Evolutionary conservation across 37 sponge, comb jelly and placozoan genomes (phyloP).

Genomic region (Aplysina aerophoba): DNA sequence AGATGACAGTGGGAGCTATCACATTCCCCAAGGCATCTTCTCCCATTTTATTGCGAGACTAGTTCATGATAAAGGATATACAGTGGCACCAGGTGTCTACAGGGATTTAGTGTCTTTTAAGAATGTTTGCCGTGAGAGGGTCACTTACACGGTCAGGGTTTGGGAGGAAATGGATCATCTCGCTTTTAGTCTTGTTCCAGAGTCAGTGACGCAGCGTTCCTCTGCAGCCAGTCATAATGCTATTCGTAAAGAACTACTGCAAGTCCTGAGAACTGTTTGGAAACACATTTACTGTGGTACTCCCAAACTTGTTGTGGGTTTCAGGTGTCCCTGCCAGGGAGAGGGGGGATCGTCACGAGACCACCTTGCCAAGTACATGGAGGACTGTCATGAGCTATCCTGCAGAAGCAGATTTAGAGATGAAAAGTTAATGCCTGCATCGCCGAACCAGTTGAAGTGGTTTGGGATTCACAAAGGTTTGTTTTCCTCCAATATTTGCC

Average conservation of each 20-base stretch:
- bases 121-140: neutral
- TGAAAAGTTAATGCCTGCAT: too few relatives aligned
- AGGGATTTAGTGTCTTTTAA: neutral
- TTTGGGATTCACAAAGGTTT: too few relatives aligned
- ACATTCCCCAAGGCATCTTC: slow-evolving; percentile 7
- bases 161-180: neutral
- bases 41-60: neutral
- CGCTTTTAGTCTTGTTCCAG: neutral
- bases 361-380: neutral
- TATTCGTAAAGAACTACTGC: neutral
- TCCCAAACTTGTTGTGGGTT: neutral
- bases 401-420: too few relatives aligned
- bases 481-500: too few relatives aligned
- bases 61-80: neutral
- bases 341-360: neutral
- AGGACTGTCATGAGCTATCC: neutral
- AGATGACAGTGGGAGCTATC: neutral
- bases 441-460: too few relatives aligned
- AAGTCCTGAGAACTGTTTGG: neutral
- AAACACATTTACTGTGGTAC: neutral
- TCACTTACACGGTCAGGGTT: neutral
- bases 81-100: neutral
- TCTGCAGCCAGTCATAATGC: too few relatives aligned
- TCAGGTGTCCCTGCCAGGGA: neutral
- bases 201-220: too few relatives aligned